Evolutionary conservation across 2,113 vertebrate genomes (phyloP), one percentile per base, ranked within the genome.

Genomic region (Dipodomys merriami): DNA sequence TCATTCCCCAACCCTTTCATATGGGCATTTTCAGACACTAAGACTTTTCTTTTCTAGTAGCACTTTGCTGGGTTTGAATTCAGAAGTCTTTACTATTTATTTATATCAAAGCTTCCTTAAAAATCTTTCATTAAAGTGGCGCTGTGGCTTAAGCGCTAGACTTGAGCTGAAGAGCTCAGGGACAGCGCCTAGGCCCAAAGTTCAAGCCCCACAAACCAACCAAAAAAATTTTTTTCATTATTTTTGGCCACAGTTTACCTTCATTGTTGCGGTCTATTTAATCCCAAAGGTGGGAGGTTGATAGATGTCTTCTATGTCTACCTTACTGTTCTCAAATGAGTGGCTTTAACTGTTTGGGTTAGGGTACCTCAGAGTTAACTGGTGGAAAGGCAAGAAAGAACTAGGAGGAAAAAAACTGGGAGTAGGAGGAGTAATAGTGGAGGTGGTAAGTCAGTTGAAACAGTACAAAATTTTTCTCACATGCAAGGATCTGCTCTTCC

Each of bases 41-140:
- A 83, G 86, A 82, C 72, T 53, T 68, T 82, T 33, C 93, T 81
- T 92, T 30, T 29, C 19, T 33, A 90, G 18, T 74, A 90, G 93
- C 60, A 85, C 69, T 90, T 87, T 83, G 84, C 19, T 87, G 81
- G 57, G 85, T 81, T 96, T 95, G 29, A 91, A 88, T 94, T 95
- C 64, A 92, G 39, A 72, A 85, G 30, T 93, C 90, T 57, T 57
- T 57, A 82, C 85, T 90, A 68, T 90, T 67, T 81, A 49, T 74
- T 16, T 91, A 89, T 86, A 60, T 95, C 67, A 64, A 12, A 74
- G 16, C 27, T 53, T 86, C 83, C 60, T 91, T 91, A 73, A 92
- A 82, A 62, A 93, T 83, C 30, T 39, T 88, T 18, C 82, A 39
- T 39, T 39, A 3, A 39, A 39, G 39, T 39, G 39, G 39, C 39